These are phyloP conservation scores for Sarcophaga variegata DNA, from an alignment of 2,888 invertebrate genomes.

Conservation along the genomic window DNA sequence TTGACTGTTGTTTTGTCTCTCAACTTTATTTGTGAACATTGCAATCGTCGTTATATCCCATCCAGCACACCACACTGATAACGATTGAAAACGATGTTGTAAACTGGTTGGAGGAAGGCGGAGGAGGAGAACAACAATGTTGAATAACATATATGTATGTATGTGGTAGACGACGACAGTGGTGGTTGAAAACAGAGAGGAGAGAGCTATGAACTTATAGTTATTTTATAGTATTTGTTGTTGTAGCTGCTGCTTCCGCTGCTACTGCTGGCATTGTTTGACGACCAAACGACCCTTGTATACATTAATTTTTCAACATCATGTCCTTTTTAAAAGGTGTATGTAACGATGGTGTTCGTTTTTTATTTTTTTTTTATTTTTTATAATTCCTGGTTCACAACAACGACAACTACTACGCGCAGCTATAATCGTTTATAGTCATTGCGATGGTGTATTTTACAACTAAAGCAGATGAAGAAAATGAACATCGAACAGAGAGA, in stretches of 20 bases:
- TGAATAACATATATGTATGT: slow-evolving; percentile 11
- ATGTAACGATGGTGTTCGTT: background rate
- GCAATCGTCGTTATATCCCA: background rate
- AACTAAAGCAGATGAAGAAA: slow-evolving; percentile 11
- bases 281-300: slow-evolving; percentile 61
- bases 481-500: background rate
- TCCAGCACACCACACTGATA: background rate
- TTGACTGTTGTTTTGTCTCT: background rate
- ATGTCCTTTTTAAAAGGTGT: slow-evolving; percentile 6
- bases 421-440: slow-evolving; percentile 25
- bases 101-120: background rate
- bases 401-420: slow-evolving; percentile 26
- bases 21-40: background rate
- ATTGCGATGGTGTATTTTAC: slow-evolving; percentile 45
- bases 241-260: slow-evolving; percentile 14
- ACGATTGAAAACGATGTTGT: background rate
- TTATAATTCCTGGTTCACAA: slow-evolving; percentile 50
- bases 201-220: slow-evolving; percentile 30
- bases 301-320: slow-evolving; percentile 57
- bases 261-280: slow-evolving; percentile 14
- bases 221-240: slow-evolving; percentile 10
- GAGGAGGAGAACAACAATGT: background rate
- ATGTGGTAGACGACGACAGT: background rate
- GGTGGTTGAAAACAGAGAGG: background rate
- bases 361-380: slow-evolving; percentile 35